A percentile compares a stretch with the other conserved stretches of the same genome.
Conservation (phyloP, 2,113 vertebrate genomes). For the Periophthalmus modestus region DNA sequence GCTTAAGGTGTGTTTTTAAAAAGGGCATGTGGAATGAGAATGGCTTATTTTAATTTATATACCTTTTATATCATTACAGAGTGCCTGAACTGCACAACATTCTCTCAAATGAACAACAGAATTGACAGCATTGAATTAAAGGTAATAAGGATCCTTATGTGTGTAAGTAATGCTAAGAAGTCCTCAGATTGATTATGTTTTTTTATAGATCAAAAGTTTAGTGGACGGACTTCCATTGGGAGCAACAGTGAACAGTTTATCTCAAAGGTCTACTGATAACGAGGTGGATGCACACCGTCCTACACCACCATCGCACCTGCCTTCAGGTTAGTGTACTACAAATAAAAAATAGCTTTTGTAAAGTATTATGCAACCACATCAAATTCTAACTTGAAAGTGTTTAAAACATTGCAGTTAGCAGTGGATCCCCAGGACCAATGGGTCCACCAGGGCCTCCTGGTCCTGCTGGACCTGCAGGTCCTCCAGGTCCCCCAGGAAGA, state of each 20-base stretch:
- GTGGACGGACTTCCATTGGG: slow-evolving; percentile 63
- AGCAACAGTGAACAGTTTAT: slow-evolving; percentile 69
- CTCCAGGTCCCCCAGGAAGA: slow-evolving; percentile 63
- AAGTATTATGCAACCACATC: neutral
- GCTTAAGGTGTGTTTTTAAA: slow-evolving; percentile 26
- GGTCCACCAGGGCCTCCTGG: slow-evolving; percentile 74
- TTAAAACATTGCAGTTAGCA: slow-evolving; percentile 26
- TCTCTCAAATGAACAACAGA: slow-evolving; percentile 83
- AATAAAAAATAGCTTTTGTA: neutral
- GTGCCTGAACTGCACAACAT: slow-evolving; percentile 91
- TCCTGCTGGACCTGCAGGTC: slow-evolving; percentile 53
- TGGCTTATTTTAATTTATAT: slow-evolving; percentile 16
- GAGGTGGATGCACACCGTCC: slow-evolving; percentile 80
- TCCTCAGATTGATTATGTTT: slow-evolving; percentile 13
- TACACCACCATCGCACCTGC: slow-evolving; percentile 72
- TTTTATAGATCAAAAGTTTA: slow-evolving; percentile 82
- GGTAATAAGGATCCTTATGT: slow-evolving; percentile 66
- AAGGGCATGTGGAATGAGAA: neutral
- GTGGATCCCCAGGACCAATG: slow-evolving; percentile 60
- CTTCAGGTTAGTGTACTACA: slow-evolving; percentile 16
- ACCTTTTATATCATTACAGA: slow-evolving; percentile 70
- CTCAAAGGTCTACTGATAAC: slow-evolving; percentile 75
- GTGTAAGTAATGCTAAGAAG: neutral
- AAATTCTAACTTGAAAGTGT: neutral
- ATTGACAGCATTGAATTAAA: slow-evolving; percentile 87